Base-by-base conservation (phyloP, 2,888 invertebrate species). In the Cheilosia vulpina region DNA sequence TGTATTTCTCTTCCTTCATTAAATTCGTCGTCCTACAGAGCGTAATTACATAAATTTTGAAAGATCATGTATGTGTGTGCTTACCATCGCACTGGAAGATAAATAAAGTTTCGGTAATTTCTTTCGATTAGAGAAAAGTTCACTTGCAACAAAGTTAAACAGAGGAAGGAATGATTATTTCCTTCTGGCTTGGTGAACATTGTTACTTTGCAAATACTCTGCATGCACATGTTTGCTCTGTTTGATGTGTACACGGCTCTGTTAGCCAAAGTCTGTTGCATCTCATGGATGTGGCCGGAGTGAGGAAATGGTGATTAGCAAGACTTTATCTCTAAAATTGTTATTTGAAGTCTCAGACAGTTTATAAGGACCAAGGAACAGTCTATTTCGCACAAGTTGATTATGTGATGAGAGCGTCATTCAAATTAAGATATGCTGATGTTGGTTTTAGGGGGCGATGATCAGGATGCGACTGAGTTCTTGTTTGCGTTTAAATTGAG, bases 361-460 rank as follows among this genome's bases (percentile, higher is more conserved):
- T 84, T 76, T 50, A 76, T 65, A 53, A 63, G 41, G 65, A 71
- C 41, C 21, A 27, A 58, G 15, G 34, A 50, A 7, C 43, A 43
- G 27, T 45, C 24, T 52, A n/a, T 19, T 38, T 68, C 45, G 66
- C 60, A 62, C 69, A 85, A 80, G 53, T 85, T 77, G 62, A 85
- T 85, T 72, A 81, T 85, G 62, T 66, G 85, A 81, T 81, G 85
- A 81, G 68, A 76, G 63, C 81, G 80, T 68, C 76, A 80, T 85
- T 80, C 66, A 81, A 85, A 72, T 77, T 80, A 85, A 85, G 80
- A 85, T 85, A 81, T 85, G 80, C 81, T 72, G 81, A 84, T 84
- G 65, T 69, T 45, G 68, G 66, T 66, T 68, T 58, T 66, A 21
- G 17, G 45, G 13, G 21, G 21, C 9, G 50, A 24, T 9, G 19